Evolutionary conservation across 2,113 vertebrate genomes (phyloP).

Genomic region (Ciconia boyciana): DNA sequence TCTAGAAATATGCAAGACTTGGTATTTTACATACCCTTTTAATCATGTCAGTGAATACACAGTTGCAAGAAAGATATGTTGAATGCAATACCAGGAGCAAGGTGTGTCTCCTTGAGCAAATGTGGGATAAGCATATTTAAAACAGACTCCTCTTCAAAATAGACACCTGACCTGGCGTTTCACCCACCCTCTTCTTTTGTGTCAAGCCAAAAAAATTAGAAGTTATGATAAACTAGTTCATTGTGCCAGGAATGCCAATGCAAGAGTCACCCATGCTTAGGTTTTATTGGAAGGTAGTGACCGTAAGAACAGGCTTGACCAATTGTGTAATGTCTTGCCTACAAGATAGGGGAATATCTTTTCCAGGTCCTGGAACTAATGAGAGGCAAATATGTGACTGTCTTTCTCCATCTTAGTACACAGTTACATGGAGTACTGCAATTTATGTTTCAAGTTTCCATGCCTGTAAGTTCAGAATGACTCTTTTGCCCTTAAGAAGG

Average conservation of each 20-base stretch:
- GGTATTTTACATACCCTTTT: background rate
- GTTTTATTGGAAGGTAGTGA: background rate
- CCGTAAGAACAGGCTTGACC: background rate
- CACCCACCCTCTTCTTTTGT: background rate
- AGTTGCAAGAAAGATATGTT: background rate
- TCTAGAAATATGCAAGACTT: background rate
- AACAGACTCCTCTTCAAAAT: background rate
- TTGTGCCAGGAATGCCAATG: background rate
- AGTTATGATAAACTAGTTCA: background rate
- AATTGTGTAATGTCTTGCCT: background rate
- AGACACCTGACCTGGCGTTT: background rate
- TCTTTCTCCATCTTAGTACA: background rate
- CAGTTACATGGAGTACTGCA: background rate
- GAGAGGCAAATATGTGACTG: background rate
- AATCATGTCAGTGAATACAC: background rate
- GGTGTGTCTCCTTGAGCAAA: background rate
- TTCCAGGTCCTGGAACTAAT: background rate
- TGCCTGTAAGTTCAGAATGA: background rate
- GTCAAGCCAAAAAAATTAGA: background rate
- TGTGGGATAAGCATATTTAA: background rate
- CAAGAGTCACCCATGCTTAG: background rate
- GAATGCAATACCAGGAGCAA: background rate
- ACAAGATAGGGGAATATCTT: background rate
- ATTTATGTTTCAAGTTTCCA: background rate
- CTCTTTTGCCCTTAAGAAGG: background rate